Evolutionary conservation across 2,113 vertebrate species (phyloP).

Genomic region (Ginglymostoma cirratum): DNA sequence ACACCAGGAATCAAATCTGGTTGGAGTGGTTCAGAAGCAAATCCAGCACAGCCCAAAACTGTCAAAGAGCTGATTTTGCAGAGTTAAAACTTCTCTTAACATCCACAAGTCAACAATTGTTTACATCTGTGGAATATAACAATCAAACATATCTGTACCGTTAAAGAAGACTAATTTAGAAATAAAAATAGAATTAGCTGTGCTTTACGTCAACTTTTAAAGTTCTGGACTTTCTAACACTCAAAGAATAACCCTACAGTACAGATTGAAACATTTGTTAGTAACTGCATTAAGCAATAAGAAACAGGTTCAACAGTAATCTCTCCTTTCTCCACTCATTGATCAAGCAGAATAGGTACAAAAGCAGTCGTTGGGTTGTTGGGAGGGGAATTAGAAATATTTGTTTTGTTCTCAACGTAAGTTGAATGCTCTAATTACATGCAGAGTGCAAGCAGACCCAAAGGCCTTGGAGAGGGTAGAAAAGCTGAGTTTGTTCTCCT

Average conservation of each 20-base stretch:
- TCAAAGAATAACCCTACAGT: neutral
- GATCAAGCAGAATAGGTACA: neutral
- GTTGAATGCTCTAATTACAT: neutral
- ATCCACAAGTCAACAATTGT: neutral
- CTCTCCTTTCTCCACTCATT: neutral
- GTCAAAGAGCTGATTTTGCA: neutral
- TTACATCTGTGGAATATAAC: slow-evolving; percentile 6
- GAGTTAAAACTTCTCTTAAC: neutral
- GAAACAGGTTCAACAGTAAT: neutral
- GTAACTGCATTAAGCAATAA: neutral
- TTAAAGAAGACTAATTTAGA: neutral
- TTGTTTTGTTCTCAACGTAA: neutral
- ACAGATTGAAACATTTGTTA: neutral
- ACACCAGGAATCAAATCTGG: neutral
- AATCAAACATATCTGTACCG: neutral
- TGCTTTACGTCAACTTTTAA: neutral
- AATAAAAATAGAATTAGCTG: neutral
- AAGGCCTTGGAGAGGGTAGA: neutral
- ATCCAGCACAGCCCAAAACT: neutral
- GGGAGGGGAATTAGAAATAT: neutral
- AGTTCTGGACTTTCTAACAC: neutral
- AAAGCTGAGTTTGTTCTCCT: neutral
- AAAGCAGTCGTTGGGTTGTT: neutral
- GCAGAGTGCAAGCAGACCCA: neutral
- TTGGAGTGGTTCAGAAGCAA: neutral